Base-by-base conservation (phyloP, 2,888 invertebrate species). In the Caenorhabditis sinica region DNA sequence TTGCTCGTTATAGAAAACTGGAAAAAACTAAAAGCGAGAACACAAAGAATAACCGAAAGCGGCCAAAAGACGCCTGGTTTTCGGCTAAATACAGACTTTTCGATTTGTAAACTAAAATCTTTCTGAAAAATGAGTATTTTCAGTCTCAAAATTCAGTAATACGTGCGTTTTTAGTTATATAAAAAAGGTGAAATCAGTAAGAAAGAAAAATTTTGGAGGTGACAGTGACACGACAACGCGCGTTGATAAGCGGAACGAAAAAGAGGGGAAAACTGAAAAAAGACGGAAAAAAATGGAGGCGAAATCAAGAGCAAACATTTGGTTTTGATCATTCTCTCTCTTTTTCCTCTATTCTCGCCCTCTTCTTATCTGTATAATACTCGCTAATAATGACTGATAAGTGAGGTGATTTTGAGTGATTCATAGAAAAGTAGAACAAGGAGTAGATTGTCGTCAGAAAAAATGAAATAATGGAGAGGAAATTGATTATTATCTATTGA, bases 371-470 rank as follows among this genome's bases (percentile, higher is more conserved):
- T 13, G 40, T 33, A 33, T 33, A 33, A 33, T 33, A 33, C 33
- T 33, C 33, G 4, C 33, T 33, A 33, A 33, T 6, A 33, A 33
- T 33, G 33, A 33, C 33, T 43, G 28, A 65, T 43, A 25, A 43
- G 25, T 23, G 9, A 30, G 15, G 40, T 65, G 20, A 65, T 65
- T 65, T 65, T 4, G 2, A 43, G 17, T 65, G 45, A 60, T 60
- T 60, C 60, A 60, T 60, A 17, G 33, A 28, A 60, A 53, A n/a
- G 11, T n/a, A 53, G 23, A 23, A 8, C 23, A 53, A 15, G 17
- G 45, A 45, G 17, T 45, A 17, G 45, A 45, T 13, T 45, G 15
- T 13, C 4, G 43, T 15, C 43, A 43, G 43, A 43, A 17, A 45
- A 1, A 45, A 17, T 17, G 45, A 45, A 33, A 33, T 6, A 33